Conservation (phyloP, 2,113 vertebrate species). For the Mustela nigripes region DNA sequence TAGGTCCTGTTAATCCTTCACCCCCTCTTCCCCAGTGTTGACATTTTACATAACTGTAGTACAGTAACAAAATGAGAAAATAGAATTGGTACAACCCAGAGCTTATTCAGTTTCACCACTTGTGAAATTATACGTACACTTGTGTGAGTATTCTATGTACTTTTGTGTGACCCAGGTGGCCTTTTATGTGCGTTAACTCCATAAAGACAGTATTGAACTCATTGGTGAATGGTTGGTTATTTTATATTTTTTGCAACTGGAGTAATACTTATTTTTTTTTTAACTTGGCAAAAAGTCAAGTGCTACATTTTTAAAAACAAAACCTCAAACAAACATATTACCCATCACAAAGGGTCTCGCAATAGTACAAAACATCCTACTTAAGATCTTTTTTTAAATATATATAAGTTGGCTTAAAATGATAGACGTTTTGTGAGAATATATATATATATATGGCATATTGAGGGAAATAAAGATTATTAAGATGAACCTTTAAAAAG, state of each 20-base stretch:
- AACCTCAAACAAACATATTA: constrained; percentile 69
- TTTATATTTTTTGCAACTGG: constrained; percentile 50
- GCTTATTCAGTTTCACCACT: background rate
- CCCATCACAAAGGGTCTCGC: constrained; percentile 72
- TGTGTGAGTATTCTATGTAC: background rate
- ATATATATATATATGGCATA: background rate
- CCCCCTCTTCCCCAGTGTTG: background rate
- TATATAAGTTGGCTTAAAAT: constrained; percentile 80
- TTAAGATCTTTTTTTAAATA: constrained; percentile 55
- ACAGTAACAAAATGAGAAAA: background rate
- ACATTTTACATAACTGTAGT: background rate
- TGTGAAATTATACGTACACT: background rate
- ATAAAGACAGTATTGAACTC: background rate
- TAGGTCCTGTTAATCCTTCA: background rate
- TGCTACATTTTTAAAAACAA: constrained; percentile 82
- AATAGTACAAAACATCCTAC: constrained; percentile 78
- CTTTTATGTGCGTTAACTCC: constrained; percentile 8
- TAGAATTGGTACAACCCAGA: background rate
- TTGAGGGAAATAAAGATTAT: background rate
- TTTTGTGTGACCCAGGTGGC: background rate
- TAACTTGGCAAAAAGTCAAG: constrained; percentile 79
- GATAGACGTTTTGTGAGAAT: background rate
- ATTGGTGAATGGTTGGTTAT: background rate
- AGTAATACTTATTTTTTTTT: constrained; percentile 74
- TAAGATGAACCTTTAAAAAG: background rate